A percentile compares a stretch with the other conserved stretches of the same genome.
Conservation (phyloP, 2,888 invertebrate species). For the Bruchidius siliquastri region DNA sequence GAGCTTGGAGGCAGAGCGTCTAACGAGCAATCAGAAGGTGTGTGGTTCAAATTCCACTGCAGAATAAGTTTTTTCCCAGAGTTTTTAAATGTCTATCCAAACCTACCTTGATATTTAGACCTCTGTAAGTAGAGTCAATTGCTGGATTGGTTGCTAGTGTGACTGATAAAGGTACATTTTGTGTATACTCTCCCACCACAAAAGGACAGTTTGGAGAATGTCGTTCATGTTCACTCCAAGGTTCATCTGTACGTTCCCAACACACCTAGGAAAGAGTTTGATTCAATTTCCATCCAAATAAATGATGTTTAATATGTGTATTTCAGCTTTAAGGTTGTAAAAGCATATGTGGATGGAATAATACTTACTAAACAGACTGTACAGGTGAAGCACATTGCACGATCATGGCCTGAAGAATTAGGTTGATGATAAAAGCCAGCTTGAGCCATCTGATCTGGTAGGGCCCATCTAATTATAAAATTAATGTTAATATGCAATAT, state of each 20-base stretch:
- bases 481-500: not conserved
- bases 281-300: not conserved
- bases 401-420: constrained; percentile 81
- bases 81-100: too few species aligned
- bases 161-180: constrained; percentile 86
- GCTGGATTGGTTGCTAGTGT: constrained; percentile 82
- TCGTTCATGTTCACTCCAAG: constrained; percentile 94
- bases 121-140: constrained; percentile 42
- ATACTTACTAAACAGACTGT: constrained; percentile 68
- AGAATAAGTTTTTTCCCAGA: too few species aligned
- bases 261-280: constrained; percentile 55
- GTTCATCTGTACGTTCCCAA: constrained; percentile 96
- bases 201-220: constrained; percentile 92
- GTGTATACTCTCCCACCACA: constrained; percentile 90
- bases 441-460: constrained; percentile 94
- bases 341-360: too few species aligned
- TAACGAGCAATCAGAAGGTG: too few species aligned
- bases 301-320: too few species aligned
- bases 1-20: too few species aligned
- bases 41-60: too few species aligned
- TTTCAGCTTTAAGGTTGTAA: too few species aligned
- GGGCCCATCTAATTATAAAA: constrained; percentile 70
- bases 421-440: constrained; percentile 96
- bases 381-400: constrained; percentile 95
- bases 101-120: constrained; percentile 22